Percentiles rank a stretch among this genome's conserved stretches.
These are phyloP conservation scores for Aphodius granarius DNA, from an alignment of 2,888 invertebrate genomes.

Conservation along the genomic window DNA sequence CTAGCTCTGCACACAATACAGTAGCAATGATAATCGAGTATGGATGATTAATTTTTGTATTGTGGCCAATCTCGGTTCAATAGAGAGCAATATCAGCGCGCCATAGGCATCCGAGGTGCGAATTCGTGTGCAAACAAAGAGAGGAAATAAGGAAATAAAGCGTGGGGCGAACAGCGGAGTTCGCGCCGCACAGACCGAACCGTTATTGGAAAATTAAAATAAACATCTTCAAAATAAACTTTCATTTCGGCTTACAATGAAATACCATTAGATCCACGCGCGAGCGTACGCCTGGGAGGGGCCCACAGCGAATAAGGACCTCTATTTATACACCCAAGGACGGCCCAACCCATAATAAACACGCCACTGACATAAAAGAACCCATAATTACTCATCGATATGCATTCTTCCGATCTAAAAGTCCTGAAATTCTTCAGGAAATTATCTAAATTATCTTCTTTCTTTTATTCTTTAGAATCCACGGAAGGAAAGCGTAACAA, in stretches of 20 bases:
- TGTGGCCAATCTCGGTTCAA: not conserved
- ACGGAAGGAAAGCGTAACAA: not conserved
- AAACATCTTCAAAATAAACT: constrained; percentile 15
- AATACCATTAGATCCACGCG: constrained; percentile 10
- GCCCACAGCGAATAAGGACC: not conserved
- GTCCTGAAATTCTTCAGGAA: no score
- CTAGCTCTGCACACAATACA: not conserved
- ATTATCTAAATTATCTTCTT: no score
- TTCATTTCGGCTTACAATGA: constrained; percentile 8
- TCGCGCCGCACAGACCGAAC: not conserved
- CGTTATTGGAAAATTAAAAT: constrained; percentile 15
- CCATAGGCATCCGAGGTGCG: not conserved
- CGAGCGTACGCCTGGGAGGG: not conserved
- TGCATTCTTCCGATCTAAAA: not conserved
- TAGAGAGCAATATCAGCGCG: not conserved
- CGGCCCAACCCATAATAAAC: not conserved
- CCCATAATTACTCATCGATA: not conserved
- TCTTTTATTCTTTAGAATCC: no score
- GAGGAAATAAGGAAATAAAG: not conserved
- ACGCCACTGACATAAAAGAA: not conserved
- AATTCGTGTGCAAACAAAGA: not conserved
- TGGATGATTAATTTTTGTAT: not conserved
- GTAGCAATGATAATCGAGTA: not conserved
- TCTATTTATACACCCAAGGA: not conserved
- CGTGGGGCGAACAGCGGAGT: not conserved